A percentile compares a stretch with the other conserved stretches of the same genome.
These are phyloP conservation scores for Melinopterus prodromus DNA, from an alignment of 2,888 invertebrate genomes.

Conservation along the genomic window DNA sequence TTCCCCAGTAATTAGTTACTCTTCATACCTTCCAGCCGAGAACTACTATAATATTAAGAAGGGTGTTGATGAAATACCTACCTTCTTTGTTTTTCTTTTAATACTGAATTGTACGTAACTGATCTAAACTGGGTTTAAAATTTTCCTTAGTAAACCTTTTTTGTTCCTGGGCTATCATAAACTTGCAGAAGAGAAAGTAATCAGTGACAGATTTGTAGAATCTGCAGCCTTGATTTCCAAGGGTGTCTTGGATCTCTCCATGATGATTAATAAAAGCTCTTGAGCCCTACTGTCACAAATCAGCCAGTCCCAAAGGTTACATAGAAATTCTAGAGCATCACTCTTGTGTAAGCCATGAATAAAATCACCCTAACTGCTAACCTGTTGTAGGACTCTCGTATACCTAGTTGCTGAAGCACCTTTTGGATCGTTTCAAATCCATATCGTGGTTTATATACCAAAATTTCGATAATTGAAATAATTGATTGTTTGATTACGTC, in stretches of 20 bases:
- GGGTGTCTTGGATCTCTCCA: slow-evolving; percentile 48
- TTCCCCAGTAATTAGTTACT: no score
- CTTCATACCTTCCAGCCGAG: no score
- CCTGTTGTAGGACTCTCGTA: neutral
- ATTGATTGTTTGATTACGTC: no score
- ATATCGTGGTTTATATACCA: no score
- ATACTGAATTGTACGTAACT: no score
- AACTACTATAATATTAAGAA: no score
- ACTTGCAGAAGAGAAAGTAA: slow-evolving; percentile 27
- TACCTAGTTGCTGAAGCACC: neutral
- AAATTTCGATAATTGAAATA: no score
- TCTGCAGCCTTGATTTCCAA: slow-evolving; percentile 47
- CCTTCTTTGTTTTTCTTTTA: no score
- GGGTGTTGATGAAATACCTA: no score
- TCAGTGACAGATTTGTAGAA: slow-evolving; percentile 46
- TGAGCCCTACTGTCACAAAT: slow-evolving; percentile 39
- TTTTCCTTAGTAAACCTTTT: neutral
- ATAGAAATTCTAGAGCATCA: no score
- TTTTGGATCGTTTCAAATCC: no score
- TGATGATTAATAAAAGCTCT: slow-evolving; percentile 46
- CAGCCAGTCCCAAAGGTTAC: slow-evolving; percentile 42
- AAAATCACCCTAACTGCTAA: slow-evolving; percentile 28
- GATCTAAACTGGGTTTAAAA: no score
- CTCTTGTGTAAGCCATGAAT: neutral
- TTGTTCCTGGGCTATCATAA: neutral